Base-by-base conservation (phyloP, 2,888 invertebrate species). In the Pandemis corylana region DNA sequence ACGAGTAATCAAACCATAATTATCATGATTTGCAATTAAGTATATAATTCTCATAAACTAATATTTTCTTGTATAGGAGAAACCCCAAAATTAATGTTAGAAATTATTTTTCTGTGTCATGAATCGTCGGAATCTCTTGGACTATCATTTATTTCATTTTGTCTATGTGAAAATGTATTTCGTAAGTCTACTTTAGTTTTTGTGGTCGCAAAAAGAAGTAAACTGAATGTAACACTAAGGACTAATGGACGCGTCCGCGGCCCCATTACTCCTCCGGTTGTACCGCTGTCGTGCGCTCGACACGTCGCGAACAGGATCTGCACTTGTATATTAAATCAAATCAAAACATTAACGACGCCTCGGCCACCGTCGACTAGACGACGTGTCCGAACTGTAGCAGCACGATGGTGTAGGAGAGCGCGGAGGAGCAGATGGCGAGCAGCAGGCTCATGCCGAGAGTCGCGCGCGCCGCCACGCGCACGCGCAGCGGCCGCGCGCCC, bases 331-430 rank as follows among this genome's bases (percentile, higher is more conserved):
- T 20, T 20, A 44, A 44, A 44, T 44, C 1, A 44, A 44, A 44
- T 6, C 44, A 9, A 44, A 36, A 36, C 4, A 4, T 36, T 36
- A 2, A 36, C 2, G 4, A 36, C 28, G 28, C 28, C 4, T 36
- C 4, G 28, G 28, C 28, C 28, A 7, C 9, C 7, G 44, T 44
- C 44, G 9, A 4, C 15, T 46, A 64, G 3, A 64, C 46, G 46
- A 64, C 12, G 12, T 64, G 64, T 2, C 44, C 20, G 20, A 64
- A 46, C 44, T 64, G 64, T 10, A 64, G 46, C n/a, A 64, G 9
- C 46, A 64, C 44, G 44, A 64, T 64, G 5, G 46, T 64, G 44
- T 64, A 64, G 46, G 64, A 64, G 20, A 46, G 6, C 9, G 20
- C 5, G 9, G 64, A 15, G 20, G 44, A 46, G 20, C 15, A 10